Percentiles rank a stretch among this genome's conserved stretches.
phyloP scores from a whole-genome alignment of 2,888 invertebrate genomes.

The Coelinius sp. region DNA sequence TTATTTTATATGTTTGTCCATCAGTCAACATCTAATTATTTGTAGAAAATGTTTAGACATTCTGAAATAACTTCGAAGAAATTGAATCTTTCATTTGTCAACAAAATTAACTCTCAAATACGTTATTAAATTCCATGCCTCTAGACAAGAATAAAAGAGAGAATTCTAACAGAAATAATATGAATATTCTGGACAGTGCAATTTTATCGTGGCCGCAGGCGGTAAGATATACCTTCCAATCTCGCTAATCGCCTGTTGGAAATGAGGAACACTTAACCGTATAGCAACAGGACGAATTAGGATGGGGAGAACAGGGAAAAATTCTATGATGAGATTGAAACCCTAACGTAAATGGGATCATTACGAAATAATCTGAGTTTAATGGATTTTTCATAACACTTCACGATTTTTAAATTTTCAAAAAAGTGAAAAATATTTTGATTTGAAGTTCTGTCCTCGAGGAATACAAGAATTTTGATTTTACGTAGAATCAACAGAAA shows the following conservation, averaged over 20 bases:
- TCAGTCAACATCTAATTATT: too few relatives aligned
- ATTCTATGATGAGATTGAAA: slow-evolving; percentile 32
- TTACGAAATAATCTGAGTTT: slow-evolving; percentile 4
- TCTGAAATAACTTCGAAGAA: too few relatives aligned
- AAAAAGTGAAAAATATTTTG: background rate
- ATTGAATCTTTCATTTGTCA: too few relatives aligned
- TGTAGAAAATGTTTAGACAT: too few relatives aligned
- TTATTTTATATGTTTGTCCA: too few relatives aligned
- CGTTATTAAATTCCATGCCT: background rate
- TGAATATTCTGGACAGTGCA: slow-evolving; percentile 35
- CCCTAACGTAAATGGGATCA: slow-evolving; percentile 23
- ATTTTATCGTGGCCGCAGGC: slow-evolving; percentile 46
- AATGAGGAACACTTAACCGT: slow-evolving; percentile 31
- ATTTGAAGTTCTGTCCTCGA: background rate
- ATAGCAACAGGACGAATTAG: slow-evolving; percentile 14
- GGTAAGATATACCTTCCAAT: slow-evolving; percentile 44
- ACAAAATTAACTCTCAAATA: background rate
- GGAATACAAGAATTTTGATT: background rate
- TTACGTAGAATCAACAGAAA: slow-evolving; percentile 2
- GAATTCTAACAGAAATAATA: slow-evolving; percentile 12
- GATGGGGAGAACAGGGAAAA: background rate
- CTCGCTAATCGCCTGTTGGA: slow-evolving; percentile 47
- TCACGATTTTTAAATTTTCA: background rate
- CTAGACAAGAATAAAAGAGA: slow-evolving; percentile 4
- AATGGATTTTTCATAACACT: background rate